These are phyloP conservation scores for Petrocephalus microphthalmus DNA, from an alignment of 2,113 vertebrate genomes.

Conservation along the genomic window DNA sequence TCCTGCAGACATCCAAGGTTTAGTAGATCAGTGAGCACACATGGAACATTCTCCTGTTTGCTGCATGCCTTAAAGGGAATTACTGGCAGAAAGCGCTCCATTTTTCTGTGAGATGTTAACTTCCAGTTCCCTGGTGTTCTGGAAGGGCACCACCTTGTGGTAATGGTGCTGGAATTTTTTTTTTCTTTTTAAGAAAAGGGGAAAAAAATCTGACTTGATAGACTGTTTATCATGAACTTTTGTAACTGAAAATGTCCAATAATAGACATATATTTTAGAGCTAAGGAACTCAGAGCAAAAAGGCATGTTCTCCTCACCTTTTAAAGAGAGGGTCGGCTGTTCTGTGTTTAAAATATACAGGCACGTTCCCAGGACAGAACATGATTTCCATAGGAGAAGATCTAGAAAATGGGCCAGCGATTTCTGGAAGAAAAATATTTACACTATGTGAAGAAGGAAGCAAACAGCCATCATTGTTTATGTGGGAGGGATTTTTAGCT, in stretches of 20 bases:
- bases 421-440: constrained; percentile 11
- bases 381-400: background rate
- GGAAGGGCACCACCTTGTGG: background rate
- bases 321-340: background rate
- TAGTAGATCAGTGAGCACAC: background rate
- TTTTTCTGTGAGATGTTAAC: background rate
- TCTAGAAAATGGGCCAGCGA: background rate
- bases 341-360: background rate
- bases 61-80: background rate
- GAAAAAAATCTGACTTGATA: background rate
- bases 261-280: background rate
- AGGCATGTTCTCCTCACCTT: background rate
- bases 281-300: background rate
- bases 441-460: background rate
- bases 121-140: background rate
- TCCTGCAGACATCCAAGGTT: background rate
- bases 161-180: background rate
- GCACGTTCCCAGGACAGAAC: no score
- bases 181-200: no score
- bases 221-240: background rate
- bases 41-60: background rate
- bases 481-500: background rate
- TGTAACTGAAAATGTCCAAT: background rate
- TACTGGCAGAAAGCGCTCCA: background rate
- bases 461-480: background rate